Conservation (phyloP, 2,797 vertebrate genomes). For the Lycodopsis pacificus region DNA sequence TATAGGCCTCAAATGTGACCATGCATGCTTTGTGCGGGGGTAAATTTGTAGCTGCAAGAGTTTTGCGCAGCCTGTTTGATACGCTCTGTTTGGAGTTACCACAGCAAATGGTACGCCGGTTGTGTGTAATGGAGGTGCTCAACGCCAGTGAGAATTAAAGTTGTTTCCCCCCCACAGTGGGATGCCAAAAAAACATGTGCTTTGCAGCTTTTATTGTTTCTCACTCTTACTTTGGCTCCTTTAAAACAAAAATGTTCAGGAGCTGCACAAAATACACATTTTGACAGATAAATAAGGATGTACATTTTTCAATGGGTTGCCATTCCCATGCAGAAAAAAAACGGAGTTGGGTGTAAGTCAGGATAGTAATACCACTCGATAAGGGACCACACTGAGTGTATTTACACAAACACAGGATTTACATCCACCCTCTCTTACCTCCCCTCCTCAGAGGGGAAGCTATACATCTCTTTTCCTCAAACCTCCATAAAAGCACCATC, state of each 20-base stretch:
- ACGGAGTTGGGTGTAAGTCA: conserved; percentile 46
- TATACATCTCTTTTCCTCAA: conserved; percentile 47
- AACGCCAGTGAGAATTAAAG: conserved; percentile 70
- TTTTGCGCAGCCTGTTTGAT: conserved; percentile 38
- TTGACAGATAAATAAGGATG: conserved; percentile 6
- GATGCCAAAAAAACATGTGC: conserved; percentile 67
- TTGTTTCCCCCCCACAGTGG: conserved; percentile 66
- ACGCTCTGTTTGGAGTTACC: conserved; percentile 78
- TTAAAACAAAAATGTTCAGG: not conserved
- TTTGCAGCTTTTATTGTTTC: conserved; percentile 59
- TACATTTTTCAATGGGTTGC: conserved; percentile 21
- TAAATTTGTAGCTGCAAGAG: not conserved
- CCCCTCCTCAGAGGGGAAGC: conserved; percentile 44
- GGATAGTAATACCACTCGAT: conserved; percentile 57
- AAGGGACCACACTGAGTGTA: conserved; percentile 67
- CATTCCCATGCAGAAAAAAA: conserved; percentile 28
- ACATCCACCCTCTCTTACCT: conserved; percentile 21
- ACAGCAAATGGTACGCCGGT: conserved; percentile 69
- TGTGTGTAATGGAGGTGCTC: conserved; percentile 63
- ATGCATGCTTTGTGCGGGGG: conserved; percentile 24
- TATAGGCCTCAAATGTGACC: conserved; percentile 33
- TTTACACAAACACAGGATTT: conserved; percentile 42
- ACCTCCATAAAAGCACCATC: conserved; percentile 52
- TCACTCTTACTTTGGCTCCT: conserved; percentile 35
- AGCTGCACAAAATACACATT: conserved; percentile 26